Conservation (phyloP, 2,797 vertebrate species). For the Eremophila alpestris region DNA sequence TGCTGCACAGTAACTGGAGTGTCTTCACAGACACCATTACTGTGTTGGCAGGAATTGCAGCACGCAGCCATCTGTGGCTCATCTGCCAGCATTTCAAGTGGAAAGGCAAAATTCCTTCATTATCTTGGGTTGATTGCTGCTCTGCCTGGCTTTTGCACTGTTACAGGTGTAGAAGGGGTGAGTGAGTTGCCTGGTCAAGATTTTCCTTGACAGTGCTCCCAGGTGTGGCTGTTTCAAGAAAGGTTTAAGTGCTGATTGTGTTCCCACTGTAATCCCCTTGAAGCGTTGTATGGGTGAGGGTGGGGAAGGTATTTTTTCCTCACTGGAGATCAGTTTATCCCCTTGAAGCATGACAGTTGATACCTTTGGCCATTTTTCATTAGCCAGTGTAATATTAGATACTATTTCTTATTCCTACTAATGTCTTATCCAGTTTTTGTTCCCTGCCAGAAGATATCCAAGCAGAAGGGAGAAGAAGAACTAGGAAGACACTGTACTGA, state of each 20-base stretch:
- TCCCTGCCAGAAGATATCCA: constrained; percentile 1
- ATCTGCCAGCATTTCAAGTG: background rate
- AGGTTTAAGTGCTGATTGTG: background rate
- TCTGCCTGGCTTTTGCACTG: background rate
- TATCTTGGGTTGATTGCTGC: background rate
- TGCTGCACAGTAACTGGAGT: background rate
- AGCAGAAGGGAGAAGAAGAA: background rate
- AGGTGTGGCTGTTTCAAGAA: background rate
- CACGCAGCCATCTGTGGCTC: background rate
- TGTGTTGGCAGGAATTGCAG: background rate
- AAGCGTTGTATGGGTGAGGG: background rate
- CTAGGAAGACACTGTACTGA: background rate
- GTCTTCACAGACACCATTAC: background rate
- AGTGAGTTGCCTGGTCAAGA: background rate
- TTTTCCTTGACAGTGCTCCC: background rate
- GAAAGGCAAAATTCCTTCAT: background rate
- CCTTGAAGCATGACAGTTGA: background rate
- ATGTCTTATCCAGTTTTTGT: constrained; percentile 29
- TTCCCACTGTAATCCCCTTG: background rate
- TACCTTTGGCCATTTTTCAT: constrained; percentile 13
- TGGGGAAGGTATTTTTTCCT: background rate
- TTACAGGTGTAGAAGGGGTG: background rate
- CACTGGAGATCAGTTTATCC: background rate
- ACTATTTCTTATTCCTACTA: background rate
- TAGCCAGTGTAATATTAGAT: background rate